Evolutionary conservation across 2,888 invertebrate genomes (phyloP).

Genomic region (Apotomis turbidana): DNA sequence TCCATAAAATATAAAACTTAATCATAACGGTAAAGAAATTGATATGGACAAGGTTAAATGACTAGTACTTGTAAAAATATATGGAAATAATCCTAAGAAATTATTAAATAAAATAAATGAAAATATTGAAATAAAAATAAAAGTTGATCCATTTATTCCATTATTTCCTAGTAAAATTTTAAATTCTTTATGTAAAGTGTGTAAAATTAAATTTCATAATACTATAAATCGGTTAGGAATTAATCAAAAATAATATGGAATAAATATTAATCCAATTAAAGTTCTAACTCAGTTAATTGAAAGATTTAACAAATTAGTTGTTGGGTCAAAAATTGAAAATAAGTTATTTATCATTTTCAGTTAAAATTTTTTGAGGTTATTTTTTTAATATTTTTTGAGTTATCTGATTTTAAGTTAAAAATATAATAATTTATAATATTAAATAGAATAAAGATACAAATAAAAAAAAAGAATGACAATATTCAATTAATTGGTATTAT

Average conservation of each 20-base stretch:
- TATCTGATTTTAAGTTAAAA: slow-evolving; percentile 55
- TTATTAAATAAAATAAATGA: slow-evolving; percentile 86
- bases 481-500: slow-evolving; percentile 85
- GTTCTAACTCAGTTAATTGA: slow-evolving; percentile 85
- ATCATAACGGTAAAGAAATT: slow-evolving; percentile 85
- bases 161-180: no score
- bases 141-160: slow-evolving; percentile 68
- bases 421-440: slow-evolving; percentile 81
- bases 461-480: slow-evolving; percentile 57
- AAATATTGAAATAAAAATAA: slow-evolving; percentile 84
- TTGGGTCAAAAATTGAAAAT: slow-evolving; percentile 86
- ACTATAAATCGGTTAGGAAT: slow-evolving; percentile 80
- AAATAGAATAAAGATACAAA: slow-evolving; percentile 74
- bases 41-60: slow-evolving; percentile 85
- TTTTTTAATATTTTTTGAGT: slow-evolving; percentile 57
- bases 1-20: slow-evolving; percentile 86
- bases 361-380: slow-evolving; percentile 56
- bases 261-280: slow-evolving; percentile 76
- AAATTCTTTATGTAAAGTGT: no score
- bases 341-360: slow-evolving; percentile 78
- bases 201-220: slow-evolving; percentile 75
- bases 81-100: slow-evolving; percentile 87
- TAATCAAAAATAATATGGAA: slow-evolving; percentile 81
- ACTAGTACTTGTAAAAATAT: slow-evolving; percentile 88
- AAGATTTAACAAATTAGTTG: slow-evolving; percentile 77